A percentile compares a stretch with the other conserved stretches of the same genome.
phyloP scores from a whole-genome alignment of 2,797 vertebrate species.

The Pagetopsis macropterus region DNA sequence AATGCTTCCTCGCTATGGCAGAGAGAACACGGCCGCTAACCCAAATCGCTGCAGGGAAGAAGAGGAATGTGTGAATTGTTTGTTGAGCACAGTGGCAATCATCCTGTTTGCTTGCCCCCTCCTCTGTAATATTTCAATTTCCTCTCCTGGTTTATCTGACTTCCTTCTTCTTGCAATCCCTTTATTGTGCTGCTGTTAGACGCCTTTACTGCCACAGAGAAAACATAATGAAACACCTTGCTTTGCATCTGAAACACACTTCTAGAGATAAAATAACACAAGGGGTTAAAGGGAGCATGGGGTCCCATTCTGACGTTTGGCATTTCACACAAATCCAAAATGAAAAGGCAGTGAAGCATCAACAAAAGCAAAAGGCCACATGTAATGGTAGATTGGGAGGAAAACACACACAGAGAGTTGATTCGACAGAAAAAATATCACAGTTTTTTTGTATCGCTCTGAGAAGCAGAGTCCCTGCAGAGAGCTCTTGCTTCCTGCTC shows the following conservation, averaged over 20 bases:
- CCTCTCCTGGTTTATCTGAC: constrained; percentile 46
- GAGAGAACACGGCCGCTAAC: constrained; percentile 46
- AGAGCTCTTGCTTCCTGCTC: constrained; percentile 41
- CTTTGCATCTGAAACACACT: constrained; percentile 34
- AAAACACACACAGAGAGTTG: constrained; percentile 40
- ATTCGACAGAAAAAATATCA: constrained; percentile 57
- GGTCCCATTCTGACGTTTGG: constrained; percentile 36
- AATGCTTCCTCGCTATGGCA: constrained; percentile 38
- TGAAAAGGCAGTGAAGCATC: constrained; percentile 36
- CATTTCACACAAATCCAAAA: constrained; percentile 54
- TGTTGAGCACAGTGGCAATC: constrained; percentile 53
- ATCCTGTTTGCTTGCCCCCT: constrained; percentile 44
- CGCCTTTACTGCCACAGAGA: constrained; percentile 15
- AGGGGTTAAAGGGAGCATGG: constrained; percentile 7
- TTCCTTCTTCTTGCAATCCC: constrained; percentile 31
- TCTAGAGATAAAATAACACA: constrained; percentile 26
- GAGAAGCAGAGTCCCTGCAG: constrained; percentile 45
- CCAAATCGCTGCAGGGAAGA: constrained; percentile 55
- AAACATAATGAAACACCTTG: constrained; percentile 28
- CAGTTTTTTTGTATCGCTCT: constrained; percentile 52
- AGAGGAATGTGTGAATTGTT: constrained; percentile 31
- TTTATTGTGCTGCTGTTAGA: constrained; percentile 40
- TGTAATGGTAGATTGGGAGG: constrained; percentile 31
- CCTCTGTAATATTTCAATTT: constrained; percentile 64
- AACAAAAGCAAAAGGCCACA: constrained; percentile 41